Base-by-base conservation (phyloP, 2,888 invertebrate species). In the Acheta domesticus region DNA sequence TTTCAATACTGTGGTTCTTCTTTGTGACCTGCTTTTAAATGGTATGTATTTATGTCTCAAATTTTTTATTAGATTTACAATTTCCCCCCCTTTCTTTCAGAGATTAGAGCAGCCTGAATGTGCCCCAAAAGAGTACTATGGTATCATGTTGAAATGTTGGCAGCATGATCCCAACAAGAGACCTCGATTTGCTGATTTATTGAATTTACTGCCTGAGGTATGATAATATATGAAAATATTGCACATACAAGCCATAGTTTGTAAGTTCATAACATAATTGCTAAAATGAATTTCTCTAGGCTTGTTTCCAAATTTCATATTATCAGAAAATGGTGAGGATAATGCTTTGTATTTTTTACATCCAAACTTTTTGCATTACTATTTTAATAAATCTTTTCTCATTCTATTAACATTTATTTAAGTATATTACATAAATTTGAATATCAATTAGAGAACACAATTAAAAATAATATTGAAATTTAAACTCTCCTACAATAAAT, bases 101-200 rank as follows among this genome's bases (percentile, higher is more conserved):
- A 91, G 98, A 81, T 88, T 98, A 82, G 97, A 98, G 85, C 93
- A 94, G 83, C 98, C 98, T 0, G 97, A 97, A 84, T 95, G 96
- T 85, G 98, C 98, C 85, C 97, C 99, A 0, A 93, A 94, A 83
- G 96, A 96, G 74, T 97, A 97, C 86, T 98, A 96, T 86, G 90
- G 91, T 12, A 87, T 97, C 16, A 98, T 99, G 98, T 89, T 94
- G 83, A 94, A 96, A 85, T 99, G 99, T 86, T 99, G 99, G 99
- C 92, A 94, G 81, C 97, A 98, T 85, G 96, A 98, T 83, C 94
- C 96, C 0, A 90, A 90, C 62, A 92, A 93, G 83, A 89, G 99
- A 81, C 99, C 99, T 0, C 95, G 93, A 81, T 99, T 99, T 86
- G 91, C 92, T 77, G 96, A 98, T 82, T 90, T 99, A 48, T 91